Base-by-base conservation (phyloP, 1,140 invertebrate genomes). In the Monomorium pharaonis region DNA sequence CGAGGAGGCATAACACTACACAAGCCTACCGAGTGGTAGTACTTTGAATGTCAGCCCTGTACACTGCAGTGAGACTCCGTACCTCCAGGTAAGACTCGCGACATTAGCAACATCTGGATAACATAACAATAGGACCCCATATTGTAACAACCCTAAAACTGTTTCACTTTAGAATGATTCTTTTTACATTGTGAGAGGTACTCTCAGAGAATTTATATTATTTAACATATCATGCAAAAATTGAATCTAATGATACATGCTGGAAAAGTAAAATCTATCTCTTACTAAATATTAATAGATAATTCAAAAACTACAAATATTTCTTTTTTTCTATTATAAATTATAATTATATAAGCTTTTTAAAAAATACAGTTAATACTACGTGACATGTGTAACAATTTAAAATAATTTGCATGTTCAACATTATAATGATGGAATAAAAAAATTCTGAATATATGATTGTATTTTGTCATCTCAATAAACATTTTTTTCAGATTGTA, bases 41-140 rank as follows among this genome's bases (percentile, higher is more conserved):
- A 90, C 91, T 94, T 94, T 90, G 89, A 93, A 94, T 94, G 94
- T 95, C 94, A 95, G 94, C 93, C 93, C 90, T 92, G 93, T 91
- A 91, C 89, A 86, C 90, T 86, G 84, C 89, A 91, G 87, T 89
- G 81, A 91, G 87, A 92, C 92, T 92, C 93, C 92, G 90, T 92
- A 88, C 91, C 90, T 92, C 93, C 91, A 91, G 88, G 90, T 87
- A 92, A 93, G 90, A 91, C 89, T 94, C 85, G 91, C 85, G 89
- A 94, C 87, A 92, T 91, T 93, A 94, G 92, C 92, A 94, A 93
- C 94, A 94, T 94, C 94, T 94, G 91, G 54, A 93, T 92, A 93
- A 94, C 85, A 94, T 88, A 93, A 90, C 81, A 90, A 94, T 75
- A 93, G 86, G 86, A 92, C 78, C 87, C 89, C 89, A 88, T 87